Evolutionary conservation across 2,797 vertebrate genomes (phyloP).

Genomic region (Rhincodon typus): DNA sequence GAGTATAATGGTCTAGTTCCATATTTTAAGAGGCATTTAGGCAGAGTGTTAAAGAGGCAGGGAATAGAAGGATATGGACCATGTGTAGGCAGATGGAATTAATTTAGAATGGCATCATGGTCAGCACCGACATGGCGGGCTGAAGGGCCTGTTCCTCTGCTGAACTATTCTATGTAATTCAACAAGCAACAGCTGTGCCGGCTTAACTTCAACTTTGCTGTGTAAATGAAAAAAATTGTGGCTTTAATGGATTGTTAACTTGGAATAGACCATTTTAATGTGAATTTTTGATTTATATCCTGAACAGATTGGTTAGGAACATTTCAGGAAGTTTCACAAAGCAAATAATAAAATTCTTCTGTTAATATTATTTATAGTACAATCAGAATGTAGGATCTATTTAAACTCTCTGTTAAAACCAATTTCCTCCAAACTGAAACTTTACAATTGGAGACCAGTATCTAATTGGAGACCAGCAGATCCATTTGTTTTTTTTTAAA

Average conservation of each 20-base stretch:
- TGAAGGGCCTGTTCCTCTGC: too few species aligned
- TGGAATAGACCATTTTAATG: neutral
- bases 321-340: neutral
- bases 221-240: neutral
- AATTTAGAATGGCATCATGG: too few species aligned
- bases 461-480: neutral
- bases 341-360: neutral
- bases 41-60: too few species aligned
- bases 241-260: neutral
- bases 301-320: neutral
- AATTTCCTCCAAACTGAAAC: neutral
- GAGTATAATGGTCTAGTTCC: neutral
- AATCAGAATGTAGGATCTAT: neutral
- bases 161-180: too few species aligned
- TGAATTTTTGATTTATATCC: neutral
- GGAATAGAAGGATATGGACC: too few species aligned
- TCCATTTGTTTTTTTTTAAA: neutral
- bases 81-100: too few species aligned
- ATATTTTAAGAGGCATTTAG: too few species aligned
- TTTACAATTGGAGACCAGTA: neutral
- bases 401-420: neutral
- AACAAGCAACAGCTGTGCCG: slow-evolving; percentile 19
- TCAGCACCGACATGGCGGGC: too few species aligned
- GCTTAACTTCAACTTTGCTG: neutral
- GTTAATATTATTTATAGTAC: neutral